These are phyloP conservation scores for Hypomesus transpacificus DNA, from an alignment of 2,113 vertebrate species.

Conservation along the genomic window DNA sequence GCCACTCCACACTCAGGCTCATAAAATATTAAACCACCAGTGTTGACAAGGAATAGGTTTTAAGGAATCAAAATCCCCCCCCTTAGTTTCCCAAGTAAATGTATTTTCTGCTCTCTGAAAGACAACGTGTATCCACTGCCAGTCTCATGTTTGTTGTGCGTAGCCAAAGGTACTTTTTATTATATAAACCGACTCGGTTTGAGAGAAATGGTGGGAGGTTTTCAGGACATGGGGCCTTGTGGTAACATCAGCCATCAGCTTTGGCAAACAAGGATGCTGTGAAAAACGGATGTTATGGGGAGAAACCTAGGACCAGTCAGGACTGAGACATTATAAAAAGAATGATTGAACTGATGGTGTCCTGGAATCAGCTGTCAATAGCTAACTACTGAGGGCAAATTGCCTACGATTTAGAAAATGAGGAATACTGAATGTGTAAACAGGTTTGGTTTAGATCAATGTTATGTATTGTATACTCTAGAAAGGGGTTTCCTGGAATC, in stretches of 20 bases:
- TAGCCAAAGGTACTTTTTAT: conserved; percentile 37
- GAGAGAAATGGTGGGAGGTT: conserved; percentile 23
- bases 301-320: too few relatives aligned
- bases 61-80: conserved; percentile 79
- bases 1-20: conserved; percentile 69
- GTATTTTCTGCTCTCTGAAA: conserved; percentile 57
- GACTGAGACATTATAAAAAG: background rate
- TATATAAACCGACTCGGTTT: conserved; percentile 41
- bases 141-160: conserved; percentile 35
- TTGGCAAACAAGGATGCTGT: too few relatives aligned
- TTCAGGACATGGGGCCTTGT: conserved; percentile 26
- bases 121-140: conserved; percentile 40
- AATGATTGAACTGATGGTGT: background rate
- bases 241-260: background rate
- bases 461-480: background rate
- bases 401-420: conserved; percentile 6
- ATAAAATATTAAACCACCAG: conserved; percentile 85
- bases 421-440: conserved; percentile 6
- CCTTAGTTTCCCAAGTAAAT: conserved; percentile 70
- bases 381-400: background rate
- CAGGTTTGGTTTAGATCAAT: conserved; percentile 15
- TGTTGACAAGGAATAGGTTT: conserved; percentile 87
- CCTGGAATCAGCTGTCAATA: background rate
- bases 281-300: too few relatives aligned
- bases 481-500: conserved; percentile 14